phyloP scores from a whole-genome alignment of 2,113 vertebrate species.

The Melanocharis versteri region DNA sequence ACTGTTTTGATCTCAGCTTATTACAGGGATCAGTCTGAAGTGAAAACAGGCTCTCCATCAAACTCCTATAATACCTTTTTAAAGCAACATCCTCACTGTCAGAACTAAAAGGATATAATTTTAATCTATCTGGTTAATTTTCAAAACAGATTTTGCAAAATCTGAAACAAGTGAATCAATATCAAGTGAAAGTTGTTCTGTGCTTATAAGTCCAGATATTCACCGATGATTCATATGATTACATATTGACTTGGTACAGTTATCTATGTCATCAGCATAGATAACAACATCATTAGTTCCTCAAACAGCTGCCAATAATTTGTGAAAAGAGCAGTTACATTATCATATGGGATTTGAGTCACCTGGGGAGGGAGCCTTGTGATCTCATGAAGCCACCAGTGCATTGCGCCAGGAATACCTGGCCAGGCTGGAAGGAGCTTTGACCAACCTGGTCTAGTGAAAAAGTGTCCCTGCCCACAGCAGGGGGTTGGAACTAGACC shows the following conservation, averaged over 20 bases:
- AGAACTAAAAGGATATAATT: not conserved
- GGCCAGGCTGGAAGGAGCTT: not conserved
- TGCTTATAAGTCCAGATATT: not conserved
- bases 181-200: not conserved
- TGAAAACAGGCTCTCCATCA: not conserved
- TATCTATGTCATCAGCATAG: not conserved
- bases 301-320: not conserved
- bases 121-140: not conserved
- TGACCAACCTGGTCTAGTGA: not conserved
- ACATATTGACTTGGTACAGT: not conserved
- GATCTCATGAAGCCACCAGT: not conserved
- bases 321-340: not conserved
- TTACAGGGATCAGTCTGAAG: not conserved
- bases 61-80: not conserved
- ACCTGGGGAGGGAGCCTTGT: not conserved
- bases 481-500: not conserved
- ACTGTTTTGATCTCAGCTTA: not conserved
- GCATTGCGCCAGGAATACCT: accelerated
- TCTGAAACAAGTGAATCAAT: not conserved
- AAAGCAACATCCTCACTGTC: not conserved
- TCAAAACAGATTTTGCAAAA: not conserved
- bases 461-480: accelerated
- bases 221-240: not conserved
- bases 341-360: not conserved
- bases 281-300: not conserved